phyloP scores from a whole-genome alignment of 92 coral and sea anemone species.

The Siderastrea radians region DNA sequence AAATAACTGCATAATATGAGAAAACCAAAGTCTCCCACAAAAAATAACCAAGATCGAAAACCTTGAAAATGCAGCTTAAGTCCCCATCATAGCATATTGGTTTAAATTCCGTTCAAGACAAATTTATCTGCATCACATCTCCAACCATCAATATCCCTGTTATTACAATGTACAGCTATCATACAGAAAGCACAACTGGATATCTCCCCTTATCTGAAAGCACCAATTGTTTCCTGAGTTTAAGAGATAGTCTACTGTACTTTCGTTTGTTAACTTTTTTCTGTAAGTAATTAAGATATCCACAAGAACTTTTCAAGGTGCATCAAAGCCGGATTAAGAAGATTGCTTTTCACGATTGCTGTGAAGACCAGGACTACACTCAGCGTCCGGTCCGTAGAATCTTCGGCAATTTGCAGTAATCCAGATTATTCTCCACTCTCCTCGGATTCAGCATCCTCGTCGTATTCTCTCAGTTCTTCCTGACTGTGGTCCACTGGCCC shows the following conservation, averaged over 20 bases:
- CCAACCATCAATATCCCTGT: too few species aligned
- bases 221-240: too few species aligned
- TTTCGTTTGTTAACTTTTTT: background rate
- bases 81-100: too few species aligned
- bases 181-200: too few species aligned
- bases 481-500: conserved; percentile 61
- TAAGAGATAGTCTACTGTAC: background rate
- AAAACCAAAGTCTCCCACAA: too few species aligned
- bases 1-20: too few species aligned
- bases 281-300: background rate
- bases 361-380: background rate
- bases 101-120: too few species aligned
- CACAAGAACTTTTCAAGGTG: background rate
- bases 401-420: conserved; percentile 2
- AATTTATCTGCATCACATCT: too few species aligned
- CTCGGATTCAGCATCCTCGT: conserved; percentile 67
- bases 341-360: background rate
- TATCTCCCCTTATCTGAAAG: too few species aligned
- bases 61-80: too few species aligned
- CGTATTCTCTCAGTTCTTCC: conserved; percentile 85
- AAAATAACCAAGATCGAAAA: too few species aligned
- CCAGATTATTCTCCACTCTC: conserved; percentile 26
- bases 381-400: background rate
- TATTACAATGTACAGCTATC: too few species aligned
- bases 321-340: background rate